A percentile compares a stretch with the other conserved stretches of the same genome.
Conservation (phyloP, 1,140 invertebrate species). For the Paramacrobiotus metropolitanus region DNA sequence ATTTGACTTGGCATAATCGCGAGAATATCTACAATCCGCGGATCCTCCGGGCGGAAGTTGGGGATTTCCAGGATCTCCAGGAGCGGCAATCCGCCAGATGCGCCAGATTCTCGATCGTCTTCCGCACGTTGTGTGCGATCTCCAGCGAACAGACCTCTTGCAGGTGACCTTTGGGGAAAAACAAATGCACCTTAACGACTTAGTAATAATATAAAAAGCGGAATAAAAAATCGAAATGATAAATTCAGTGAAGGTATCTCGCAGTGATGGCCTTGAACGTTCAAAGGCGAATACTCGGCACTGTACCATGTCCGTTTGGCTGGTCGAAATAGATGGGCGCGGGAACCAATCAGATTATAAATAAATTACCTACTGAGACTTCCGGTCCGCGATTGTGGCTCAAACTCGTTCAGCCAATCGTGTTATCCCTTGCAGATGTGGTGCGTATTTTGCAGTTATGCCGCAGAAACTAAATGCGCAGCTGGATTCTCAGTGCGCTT, state of each 20-base stretch:
- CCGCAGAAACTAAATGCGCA: constrained; percentile 62
- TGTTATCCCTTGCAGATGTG: constrained; percentile 47
- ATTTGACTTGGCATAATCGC: constrained; percentile 17
- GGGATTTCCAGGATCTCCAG: constrained; percentile 63
- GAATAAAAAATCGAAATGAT: no score
- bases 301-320: no score
- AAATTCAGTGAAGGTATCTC: no score
- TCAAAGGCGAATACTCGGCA: constrained; percentile 10
- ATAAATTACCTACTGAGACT: constrained; percentile 39
- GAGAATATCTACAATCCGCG: constrained; percentile 31
- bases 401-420: constrained; percentile 54
- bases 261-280: no score
- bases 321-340: background rate
- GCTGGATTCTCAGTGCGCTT: constrained; percentile 48
- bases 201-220: no score
- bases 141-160: constrained; percentile 51
- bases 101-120: constrained; percentile 39
- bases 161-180: no score
- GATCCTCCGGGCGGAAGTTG: constrained; percentile 55
- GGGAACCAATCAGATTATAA: no score
- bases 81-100: constrained; percentile 41
- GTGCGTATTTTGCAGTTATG: constrained; percentile 63
- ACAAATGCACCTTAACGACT: no score
- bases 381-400: constrained; percentile 62
- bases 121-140: constrained; percentile 56